Evolutionary conservation across 2,888 invertebrate genomes (phyloP).

Genomic region (Villa cingulata): DNA sequence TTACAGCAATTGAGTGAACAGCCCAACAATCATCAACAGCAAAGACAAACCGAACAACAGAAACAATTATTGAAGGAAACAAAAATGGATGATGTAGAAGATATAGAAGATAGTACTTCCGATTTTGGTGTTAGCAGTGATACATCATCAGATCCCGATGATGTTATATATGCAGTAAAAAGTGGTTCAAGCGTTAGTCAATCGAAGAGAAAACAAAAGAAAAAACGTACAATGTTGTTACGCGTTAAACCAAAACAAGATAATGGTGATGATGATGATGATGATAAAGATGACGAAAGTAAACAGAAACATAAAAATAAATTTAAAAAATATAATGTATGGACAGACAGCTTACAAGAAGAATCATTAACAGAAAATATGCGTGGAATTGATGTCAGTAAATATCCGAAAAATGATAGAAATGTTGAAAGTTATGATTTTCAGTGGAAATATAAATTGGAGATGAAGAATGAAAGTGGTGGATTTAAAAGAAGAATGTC

Average conservation of each 20-base stretch:
- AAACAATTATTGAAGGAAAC: no score
- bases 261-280: conserved; percentile 9
- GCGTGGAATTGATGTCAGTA: conserved; percentile 60
- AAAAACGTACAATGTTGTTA: conserved; percentile 27
- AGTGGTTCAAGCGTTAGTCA: conserved; percentile 11
- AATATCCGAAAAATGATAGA: conserved; percentile 46
- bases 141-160: conserved; percentile 28
- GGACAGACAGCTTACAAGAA: conserved; percentile 61
- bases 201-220: conserved; percentile 22
- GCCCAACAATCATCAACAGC: conserved; percentile 3
- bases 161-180: conserved; percentile 19
- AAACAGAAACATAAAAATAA: no score
- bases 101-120: conserved; percentile 22
- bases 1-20: no score
- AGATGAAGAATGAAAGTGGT: conserved; percentile 33
- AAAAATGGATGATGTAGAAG: conserved; percentile 14
- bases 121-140: conserved; percentile 22
- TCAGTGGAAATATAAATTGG: conserved; percentile 47
- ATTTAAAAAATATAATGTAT: conserved; percentile 61
- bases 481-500: conserved; percentile 30
- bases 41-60: background rate
- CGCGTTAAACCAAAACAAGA: conserved; percentile 20
- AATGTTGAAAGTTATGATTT: conserved; percentile 67
- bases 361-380: conserved; percentile 66
- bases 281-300: conserved; percentile 12